A percentile compares a stretch with the other conserved stretches of the same genome.
phyloP scores from a whole-genome alignment of 2,797 vertebrate species.

The Scleropages formosus region DNA sequence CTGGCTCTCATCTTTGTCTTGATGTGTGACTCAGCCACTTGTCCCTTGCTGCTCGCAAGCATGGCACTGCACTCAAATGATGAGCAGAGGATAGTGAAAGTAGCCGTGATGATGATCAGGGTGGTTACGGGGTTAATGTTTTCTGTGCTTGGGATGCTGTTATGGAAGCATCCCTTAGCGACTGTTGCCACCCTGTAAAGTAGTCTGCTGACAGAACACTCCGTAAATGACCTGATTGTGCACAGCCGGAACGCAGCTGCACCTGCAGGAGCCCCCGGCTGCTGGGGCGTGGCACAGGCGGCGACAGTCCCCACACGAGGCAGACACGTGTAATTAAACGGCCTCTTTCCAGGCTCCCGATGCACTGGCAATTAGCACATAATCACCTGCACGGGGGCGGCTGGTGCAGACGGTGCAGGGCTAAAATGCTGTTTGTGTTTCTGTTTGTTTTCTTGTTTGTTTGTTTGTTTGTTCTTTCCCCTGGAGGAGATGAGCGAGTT shows the following conservation, averaged over 20 bases:
- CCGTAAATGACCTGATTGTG: background rate
- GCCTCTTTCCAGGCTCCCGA: background rate
- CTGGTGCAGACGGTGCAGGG: background rate
- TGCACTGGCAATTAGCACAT: background rate
- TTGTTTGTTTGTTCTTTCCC: conserved; percentile 9
- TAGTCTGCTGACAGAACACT: background rate
- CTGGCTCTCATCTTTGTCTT: background rate
- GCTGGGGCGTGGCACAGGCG: background rate
- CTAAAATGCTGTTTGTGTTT: background rate
- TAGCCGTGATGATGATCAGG: too few species aligned
- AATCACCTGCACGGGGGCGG: conserved; percentile 15
- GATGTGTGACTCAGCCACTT: background rate
- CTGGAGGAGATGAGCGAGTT: background rate
- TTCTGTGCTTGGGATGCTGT: too few species aligned
- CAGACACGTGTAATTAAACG: conserved; percentile 22
- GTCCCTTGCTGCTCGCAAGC: background rate
- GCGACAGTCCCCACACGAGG: background rate
- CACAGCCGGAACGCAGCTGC: background rate
- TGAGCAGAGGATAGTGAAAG: too few species aligned
- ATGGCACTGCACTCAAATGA: too few species aligned
- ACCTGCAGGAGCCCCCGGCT: background rate
- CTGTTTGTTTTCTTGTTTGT: background rate
- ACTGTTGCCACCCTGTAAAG: background rate
- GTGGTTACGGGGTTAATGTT: too few species aligned
- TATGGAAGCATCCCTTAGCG: too few species aligned